Evolutionary conservation across 30 jellyfish, hydroid and myxozoan species (phyloP).

Genomic region (Catostylus mosaicus): DNA sequence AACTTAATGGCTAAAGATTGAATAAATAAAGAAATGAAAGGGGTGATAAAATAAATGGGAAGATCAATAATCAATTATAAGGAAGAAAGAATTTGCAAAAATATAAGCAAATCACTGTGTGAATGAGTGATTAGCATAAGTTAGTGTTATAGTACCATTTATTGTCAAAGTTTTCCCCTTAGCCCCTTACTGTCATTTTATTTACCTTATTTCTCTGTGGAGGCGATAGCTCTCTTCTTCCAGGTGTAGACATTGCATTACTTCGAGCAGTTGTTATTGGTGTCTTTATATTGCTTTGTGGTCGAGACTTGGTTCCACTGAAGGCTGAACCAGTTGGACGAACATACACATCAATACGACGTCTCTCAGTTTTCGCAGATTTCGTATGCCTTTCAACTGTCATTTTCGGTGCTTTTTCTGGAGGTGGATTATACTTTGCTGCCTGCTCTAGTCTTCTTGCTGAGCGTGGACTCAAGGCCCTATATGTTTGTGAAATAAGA

Average conservation of each 20-base stretch:
- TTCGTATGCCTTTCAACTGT: slow-evolving; percentile 39
- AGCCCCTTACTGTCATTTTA: no score
- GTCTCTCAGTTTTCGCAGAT: slow-evolving; percentile 68
- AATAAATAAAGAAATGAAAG: no score
- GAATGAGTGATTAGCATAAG: no score
- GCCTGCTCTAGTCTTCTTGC: slow-evolving; percentile 19
- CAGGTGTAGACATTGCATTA: slow-evolving; percentile 43
- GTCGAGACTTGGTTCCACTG: slow-evolving; percentile 36
- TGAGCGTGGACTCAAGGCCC: slow-evolving; percentile 60
- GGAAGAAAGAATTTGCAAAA: no score
- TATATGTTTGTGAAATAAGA: no score
- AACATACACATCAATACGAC: slow-evolving; percentile 46
- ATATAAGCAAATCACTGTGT: no score
- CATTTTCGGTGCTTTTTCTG: slow-evolving; percentile 15
- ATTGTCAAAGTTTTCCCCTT: no score
- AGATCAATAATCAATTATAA: no score
- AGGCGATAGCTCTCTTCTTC: slow-evolving; percentile 13
- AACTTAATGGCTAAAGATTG: no score
- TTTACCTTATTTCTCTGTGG: slow-evolving; percentile 31
- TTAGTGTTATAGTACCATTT: no score
- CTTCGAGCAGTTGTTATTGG: slow-evolving; percentile 40
- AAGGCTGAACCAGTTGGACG: slow-evolving; percentile 65
- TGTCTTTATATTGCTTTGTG: slow-evolving; percentile 26
- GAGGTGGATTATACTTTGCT: slow-evolving; percentile 9
- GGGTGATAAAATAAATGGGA: no score